Evolutionary conservation across 1,140 invertebrate species (phyloP).

Genomic region (Atta texana): DNA sequence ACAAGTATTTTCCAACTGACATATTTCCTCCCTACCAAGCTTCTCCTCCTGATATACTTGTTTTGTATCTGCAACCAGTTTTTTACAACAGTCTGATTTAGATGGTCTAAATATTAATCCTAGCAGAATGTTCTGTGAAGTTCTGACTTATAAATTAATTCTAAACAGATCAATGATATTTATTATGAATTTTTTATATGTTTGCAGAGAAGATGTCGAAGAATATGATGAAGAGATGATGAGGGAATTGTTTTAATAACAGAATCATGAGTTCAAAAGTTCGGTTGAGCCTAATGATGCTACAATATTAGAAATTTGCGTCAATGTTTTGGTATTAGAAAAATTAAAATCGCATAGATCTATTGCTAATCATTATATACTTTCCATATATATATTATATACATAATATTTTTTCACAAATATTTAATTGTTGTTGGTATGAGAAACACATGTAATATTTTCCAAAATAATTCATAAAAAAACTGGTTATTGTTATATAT

Average conservation of each 20-base stretch:
- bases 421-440: conserved; percentile 6
- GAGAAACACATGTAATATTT: neutral
- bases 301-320: conserved; percentile 6
- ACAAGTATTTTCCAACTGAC: conserved; percentile 54
- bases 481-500: neutral
- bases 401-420: conserved; percentile 15
- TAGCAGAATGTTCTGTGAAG: neutral
- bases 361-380: neutral
- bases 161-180: conserved; percentile 35
- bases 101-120: conserved; percentile 3
- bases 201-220: conserved; percentile 52
- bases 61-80: conserved; percentile 28
- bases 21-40: neutral
- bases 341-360: neutral
- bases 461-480: neutral
- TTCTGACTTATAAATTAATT: conserved; percentile 23
- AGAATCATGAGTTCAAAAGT: conserved; percentile 1
- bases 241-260: conserved; percentile 55
- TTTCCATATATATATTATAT: conserved; percentile 5
- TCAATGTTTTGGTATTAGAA: conserved; percentile 20
- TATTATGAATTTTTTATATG: conserved; percentile 57
- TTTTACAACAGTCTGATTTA: neutral
- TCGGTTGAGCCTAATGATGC: neutral
- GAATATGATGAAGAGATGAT: conserved; percentile 63
- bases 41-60: neutral